Evolutionary conservation across 2,113 vertebrate species (phyloP), one percentile per base, ranked within the genome.

Genomic region (Zeus faber): DNA sequence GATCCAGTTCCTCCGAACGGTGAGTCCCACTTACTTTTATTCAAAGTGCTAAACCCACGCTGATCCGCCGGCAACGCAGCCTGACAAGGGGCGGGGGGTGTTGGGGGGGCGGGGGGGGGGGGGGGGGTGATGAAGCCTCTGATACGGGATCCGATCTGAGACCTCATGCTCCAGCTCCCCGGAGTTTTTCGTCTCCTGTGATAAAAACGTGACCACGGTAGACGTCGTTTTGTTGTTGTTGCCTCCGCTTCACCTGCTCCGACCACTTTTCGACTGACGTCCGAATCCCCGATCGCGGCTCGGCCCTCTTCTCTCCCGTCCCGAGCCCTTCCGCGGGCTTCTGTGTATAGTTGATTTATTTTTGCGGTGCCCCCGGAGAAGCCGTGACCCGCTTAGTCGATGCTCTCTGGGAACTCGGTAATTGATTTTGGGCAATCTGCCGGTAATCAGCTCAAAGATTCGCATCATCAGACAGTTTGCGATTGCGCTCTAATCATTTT

Each of bases 1-100:
- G 76, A 94, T 96, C 53, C 94, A 93, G 81, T 96, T 96, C 81
- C 88, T 96, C 64, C 86, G 94, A 70, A 96, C 94, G 73, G 94
- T 96, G 84, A 89, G 93, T 92, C 41, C 41, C 18, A 6, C 41
- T 21, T 8, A 10, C 7, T 21, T 44, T 20, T 44, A 6, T 18
- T 5, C 18, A n/a, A n/a, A n/a, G n/a, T n/a, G n/a, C n/a, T n/a
- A n/a, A n/a, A n/a, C n/a, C n/a, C n/a, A n/a, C n/a, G n/a, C n/a
- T n/a, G n/a, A n/a, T n/a, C n/a, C n/a, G n/a, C n/a, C n/a, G n/a
- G n/a, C n/a, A n/a, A n/a, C n/a, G n/a, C n/a, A n/a, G n/a, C 10
- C 17, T 18, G 41, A 10, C 17, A 9, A 4, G 33, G 27, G 52
- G 26, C 18, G 20, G 37, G 45, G 44, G 35, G 41, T 1, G 50